Percentiles rank a stretch among this genome's conserved stretches.
phyloP scores from a whole-genome alignment of 1,140 invertebrate species.

The Argopecten irradians region DNA sequence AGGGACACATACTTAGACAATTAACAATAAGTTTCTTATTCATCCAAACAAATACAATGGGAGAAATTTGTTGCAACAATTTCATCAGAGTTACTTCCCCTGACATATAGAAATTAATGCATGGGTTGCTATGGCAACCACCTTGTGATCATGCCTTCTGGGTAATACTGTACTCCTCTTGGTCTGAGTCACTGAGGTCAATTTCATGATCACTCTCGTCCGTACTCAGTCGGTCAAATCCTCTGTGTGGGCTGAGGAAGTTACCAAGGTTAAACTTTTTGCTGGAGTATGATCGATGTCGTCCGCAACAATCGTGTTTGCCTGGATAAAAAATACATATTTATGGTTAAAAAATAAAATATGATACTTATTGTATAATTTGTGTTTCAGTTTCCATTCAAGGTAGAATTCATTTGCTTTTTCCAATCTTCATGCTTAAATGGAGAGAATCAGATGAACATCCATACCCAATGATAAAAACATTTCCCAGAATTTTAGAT shows the following conservation, averaged over 20 bases:
- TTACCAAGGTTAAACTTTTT: constrained; percentile 61
- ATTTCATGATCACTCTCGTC: constrained; percentile 64
- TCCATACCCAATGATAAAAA: no score
- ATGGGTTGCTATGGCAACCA: not conserved
- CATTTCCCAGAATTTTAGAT: no score
- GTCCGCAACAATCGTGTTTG: constrained; percentile 55
- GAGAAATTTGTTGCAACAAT: no score
- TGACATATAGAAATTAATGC: not conserved
- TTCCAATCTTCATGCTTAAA: no score
- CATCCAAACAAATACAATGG: not conserved
- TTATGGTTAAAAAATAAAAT: not conserved
- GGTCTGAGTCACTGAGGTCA: constrained; percentile 58
- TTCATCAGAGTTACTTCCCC: constrained; percentile 14
- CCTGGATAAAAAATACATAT: constrained; percentile 43
- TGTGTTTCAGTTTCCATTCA: no score
- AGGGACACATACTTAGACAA: not conserved
- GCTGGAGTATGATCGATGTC: constrained; percentile 45
- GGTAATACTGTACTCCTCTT: constrained; percentile 59
- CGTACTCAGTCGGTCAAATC: constrained; percentile 62
- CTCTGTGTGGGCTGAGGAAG: constrained; percentile 60
- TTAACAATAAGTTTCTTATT: not conserved
- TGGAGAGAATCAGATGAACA: no score
- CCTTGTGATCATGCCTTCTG: constrained; percentile 48
- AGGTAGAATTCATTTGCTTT: no score
- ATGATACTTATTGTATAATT: not conserved